Evolutionary conservation across 2,113 vertebrate genomes (phyloP), one percentile per base, ranked within the genome.

Genomic region (Aegotheles bennettii): DNA sequence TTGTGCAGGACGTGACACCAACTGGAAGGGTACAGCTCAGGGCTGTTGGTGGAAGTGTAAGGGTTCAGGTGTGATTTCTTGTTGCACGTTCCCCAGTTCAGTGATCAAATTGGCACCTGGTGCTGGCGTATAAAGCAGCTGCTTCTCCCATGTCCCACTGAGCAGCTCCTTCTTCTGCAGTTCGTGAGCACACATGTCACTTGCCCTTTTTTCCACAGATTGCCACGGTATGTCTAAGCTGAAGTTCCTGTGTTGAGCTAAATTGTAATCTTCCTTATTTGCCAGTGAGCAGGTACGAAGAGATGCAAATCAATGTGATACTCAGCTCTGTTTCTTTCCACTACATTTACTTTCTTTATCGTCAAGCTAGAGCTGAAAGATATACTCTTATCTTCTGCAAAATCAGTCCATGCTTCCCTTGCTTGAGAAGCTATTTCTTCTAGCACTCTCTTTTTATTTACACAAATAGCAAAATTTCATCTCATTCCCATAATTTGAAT

Each of bases 41-140:
- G 64, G 45, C 43, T 51, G 21, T 3, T 21, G 42, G 36, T 35
- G 28, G 18, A 50, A 67, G 40, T 5, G 3, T 51, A 68, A 78
- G 16, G 60, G 35, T 36, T 70, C 53, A 47, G 50, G 17, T 86
- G 75, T 43, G 68, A 18, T 38, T 91, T n/a, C 15, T 51, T 24
- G 29, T 4, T 56, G 53, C 1, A 2, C 1, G 1, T 29, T 53
- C n/a, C 35, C 10, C 43, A 13, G 20, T 19, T 54, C 7, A 10
- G 59, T 50, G 48, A 53, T 35, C 3, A 9, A n/a, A 60, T 5
- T 3, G 11, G 25, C 17, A 17, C 43, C 68, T 4, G 3, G 21
- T 35, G n/a, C 24, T 0, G 0, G 15, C 3, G 1, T 5, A 7
- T 35, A 60, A 73, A 2, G 1, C 1, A 16, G 14, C 53, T 26